phyloP scores from a whole-genome alignment of 2,113 vertebrate genomes.

The Phoxinus phoxinus region DNA sequence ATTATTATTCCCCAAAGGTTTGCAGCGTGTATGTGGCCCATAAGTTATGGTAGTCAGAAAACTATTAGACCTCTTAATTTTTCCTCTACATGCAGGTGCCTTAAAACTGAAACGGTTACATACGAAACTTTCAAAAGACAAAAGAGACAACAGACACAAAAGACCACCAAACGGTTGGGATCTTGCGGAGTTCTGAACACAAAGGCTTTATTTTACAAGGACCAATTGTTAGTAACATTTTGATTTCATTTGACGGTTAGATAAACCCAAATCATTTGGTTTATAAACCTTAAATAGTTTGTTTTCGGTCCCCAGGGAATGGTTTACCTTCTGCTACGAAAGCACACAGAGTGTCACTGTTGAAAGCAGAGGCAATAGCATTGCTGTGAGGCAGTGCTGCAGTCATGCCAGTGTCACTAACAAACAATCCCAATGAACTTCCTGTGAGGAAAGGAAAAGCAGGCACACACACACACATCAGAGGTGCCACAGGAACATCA shows the following conservation, averaged over 20 bases:
- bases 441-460: slow-evolving; percentile 76
- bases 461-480: slow-evolving; percentile 45
- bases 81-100: slow-evolving; percentile 11
- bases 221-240: not conserved
- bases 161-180: not conserved
- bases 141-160: not conserved
- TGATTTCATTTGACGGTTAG: not conserved
- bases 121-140: not conserved
- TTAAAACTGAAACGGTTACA: not conserved
- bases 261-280: not conserved
- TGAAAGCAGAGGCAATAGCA: slow-evolving; percentile 73
- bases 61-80: not conserved
- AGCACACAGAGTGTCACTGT: slow-evolving; percentile 79
- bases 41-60: not conserved
- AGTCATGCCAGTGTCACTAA: slow-evolving; percentile 75
- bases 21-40: not conserved
- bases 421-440: slow-evolving; percentile 79
- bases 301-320: not conserved
- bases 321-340: slow-evolving; percentile 82
- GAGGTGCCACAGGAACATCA: slow-evolving; percentile 17
- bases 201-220: not conserved
- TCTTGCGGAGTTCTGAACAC: not conserved
- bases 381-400: slow-evolving; percentile 76
- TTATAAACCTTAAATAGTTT: not conserved
- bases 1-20: not conserved